A percentile compares a stretch with the other conserved stretches of the same genome.
These are phyloP conservation scores for Argyrosomus regius DNA, from an alignment of 2,797 vertebrate species.

Conservation along the genomic window DNA sequence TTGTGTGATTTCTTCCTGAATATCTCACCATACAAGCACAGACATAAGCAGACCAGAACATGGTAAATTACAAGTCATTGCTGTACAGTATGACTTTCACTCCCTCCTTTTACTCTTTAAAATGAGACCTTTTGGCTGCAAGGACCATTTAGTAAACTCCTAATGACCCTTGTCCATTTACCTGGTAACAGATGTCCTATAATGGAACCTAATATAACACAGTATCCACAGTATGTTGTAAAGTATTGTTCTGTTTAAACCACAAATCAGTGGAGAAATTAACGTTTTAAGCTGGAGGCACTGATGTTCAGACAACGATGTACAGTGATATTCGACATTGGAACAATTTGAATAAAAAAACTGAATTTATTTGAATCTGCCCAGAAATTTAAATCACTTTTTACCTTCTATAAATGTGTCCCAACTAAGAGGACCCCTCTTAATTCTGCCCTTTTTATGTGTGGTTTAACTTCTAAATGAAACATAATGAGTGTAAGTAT, in stretches of 20 bases:
- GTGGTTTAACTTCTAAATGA: slow-evolving; percentile 29
- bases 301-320: too few relatives aligned
- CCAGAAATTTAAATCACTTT: not conserved
- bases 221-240: too few relatives aligned
- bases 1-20: too few relatives aligned
- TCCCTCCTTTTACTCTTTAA: not conserved
- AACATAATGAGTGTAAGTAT: slow-evolving; percentile 34
- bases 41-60: not conserved
- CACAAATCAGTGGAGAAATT: not conserved
- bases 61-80: not conserved
- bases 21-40: too few relatives aligned
- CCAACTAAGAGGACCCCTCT: not conserved
- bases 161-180: not conserved
- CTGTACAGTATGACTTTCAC: not conserved
- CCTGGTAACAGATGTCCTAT: too few relatives aligned
- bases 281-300: not conserved
- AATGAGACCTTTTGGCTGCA: not conserved
- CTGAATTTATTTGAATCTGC: not conserved
- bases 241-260: too few relatives aligned
- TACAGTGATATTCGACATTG: not conserved
- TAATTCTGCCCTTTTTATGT: slow-evolving; percentile 13
- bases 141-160: not conserved
- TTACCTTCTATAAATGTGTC: not conserved
- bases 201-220: too few relatives aligned
- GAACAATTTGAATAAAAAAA: not conserved